phyloP scores from a whole-genome alignment of 2,888 invertebrate species.

The Dicycla oo region DNA sequence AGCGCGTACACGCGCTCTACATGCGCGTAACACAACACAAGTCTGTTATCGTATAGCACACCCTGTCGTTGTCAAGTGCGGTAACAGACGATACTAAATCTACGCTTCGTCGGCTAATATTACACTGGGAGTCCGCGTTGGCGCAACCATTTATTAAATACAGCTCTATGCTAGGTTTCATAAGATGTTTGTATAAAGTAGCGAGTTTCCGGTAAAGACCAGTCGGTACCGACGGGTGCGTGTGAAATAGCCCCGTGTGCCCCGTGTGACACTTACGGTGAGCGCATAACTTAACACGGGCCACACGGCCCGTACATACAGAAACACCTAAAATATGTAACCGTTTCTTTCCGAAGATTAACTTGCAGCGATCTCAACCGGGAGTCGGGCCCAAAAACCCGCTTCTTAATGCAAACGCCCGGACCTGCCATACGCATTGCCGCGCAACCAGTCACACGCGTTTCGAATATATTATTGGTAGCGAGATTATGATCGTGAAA shows the following conservation, averaged over 20 bases:
- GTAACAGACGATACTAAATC: conserved; percentile 39
- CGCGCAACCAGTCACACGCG: no score
- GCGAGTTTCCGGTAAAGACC: neutral
- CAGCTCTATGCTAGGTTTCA: neutral
- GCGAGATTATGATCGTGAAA: no score
- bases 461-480: no score
- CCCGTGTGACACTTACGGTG: no score
- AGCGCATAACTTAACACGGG: no score
- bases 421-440: no score
- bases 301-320: neutral
- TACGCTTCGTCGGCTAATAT: neutral
- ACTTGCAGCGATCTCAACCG: neutral
- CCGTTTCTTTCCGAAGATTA: neutral
- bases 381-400: neutral
- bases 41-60: conserved; percentile 7
- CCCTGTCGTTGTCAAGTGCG: conserved; percentile 68
- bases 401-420: neutral
- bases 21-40: conserved; percentile 13
- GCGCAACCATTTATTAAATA: neutral
- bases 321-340: neutral
- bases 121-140: neutral
- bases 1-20: conserved; percentile 62
- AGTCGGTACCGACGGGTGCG: neutral
- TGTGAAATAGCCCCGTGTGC: neutral
- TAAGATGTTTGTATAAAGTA: neutral